Evolutionary conservation across 92 coral and sea anemone genomes (phyloP), one percentile per base, ranked within the genome.

Genomic region (Phenganax stokvisi): DNA sequence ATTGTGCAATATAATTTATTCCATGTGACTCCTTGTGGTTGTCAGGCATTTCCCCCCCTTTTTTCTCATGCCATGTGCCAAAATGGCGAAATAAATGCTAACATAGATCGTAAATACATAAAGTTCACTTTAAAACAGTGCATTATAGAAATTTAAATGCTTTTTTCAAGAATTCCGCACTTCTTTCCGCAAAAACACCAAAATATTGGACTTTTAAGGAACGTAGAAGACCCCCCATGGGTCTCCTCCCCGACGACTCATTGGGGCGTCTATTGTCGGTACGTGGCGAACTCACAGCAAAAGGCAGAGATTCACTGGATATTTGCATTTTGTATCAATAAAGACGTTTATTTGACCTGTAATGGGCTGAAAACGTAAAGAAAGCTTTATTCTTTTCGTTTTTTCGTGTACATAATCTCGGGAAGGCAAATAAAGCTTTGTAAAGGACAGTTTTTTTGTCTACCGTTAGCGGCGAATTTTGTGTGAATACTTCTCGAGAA

Each of bases 311-410:
- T 0, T 9, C 0, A 37, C 12, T 1, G 16, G n/a, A 62, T 52
- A 76, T 62, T 62, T 16, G 63, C 83, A 65, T 79, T 79, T 64
- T 37, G 13, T 7, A 29, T 73, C 20, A 55, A 25, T 55, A 76
- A 76, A 69, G 30, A 76, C 56, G 67, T 76, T 76, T 76, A 59
- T 76, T 64, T 76, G 8, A 76, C 81, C 81, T 59, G 81, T 76
- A 31, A 76, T 76, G 70, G 81, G 70, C 64, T 76, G 62, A 76
- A 76, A 30, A 58, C 56, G 25, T 76, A 11, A 57, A 64, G 67
- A 76, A 76, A 53, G 54, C 54, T 76, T 59, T 13, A 44, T 29
- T 29, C 51, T 76, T 29, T 10, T 76, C 54, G 81, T 59, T 58
- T 28, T 60, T 52, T 76, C 67, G 30, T 28, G 56, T 57, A 9